Evolutionary conservation across 2,888 invertebrate genomes (phyloP).

Genomic region (Stramonita haemastoma): DNA sequence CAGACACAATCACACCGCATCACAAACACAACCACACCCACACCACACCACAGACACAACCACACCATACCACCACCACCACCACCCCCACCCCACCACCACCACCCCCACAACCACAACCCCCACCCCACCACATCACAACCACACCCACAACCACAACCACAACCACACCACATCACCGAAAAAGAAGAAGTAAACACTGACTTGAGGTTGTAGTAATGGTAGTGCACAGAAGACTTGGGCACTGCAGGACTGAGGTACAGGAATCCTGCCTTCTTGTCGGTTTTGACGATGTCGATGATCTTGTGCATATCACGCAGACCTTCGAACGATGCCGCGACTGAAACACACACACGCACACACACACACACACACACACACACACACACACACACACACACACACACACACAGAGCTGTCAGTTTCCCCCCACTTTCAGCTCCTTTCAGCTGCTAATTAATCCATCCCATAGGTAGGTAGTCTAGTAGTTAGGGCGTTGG

Average conservation of each 20-base stretch:
- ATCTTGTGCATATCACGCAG: slow-evolving; percentile 70
- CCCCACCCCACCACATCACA: background rate
- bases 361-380: slow-evolving; percentile 19
- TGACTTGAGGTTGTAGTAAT: slow-evolving; percentile 78
- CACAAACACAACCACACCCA: background rate
- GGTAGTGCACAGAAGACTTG: slow-evolving; percentile 76
- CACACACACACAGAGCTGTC: background rate
- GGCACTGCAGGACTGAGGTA: slow-evolving; percentile 83
- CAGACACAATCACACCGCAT: background rate
- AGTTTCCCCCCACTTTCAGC: too few relatives aligned
- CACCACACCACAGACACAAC: background rate
- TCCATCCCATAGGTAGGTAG: too few relatives aligned
- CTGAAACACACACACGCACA: slow-evolving; percentile 50
- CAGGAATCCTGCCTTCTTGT: slow-evolving; percentile 80
- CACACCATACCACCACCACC: background rate
- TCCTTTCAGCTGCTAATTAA: too few relatives aligned
- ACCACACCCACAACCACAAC: background rate
- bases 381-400: slow-evolving; percentile 27
- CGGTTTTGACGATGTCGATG: slow-evolving; percentile 66
- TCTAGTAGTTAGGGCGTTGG: too few relatives aligned
- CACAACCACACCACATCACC: background rate
- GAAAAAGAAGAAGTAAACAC: slow-evolving; percentile 44
- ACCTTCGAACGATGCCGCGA: slow-evolving; percentile 66
- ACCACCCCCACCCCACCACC: background rate
- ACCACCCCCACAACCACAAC: background rate